phyloP scores from a whole-genome alignment of 1,140 invertebrate species.

The Euglossa dilemma region DNA sequence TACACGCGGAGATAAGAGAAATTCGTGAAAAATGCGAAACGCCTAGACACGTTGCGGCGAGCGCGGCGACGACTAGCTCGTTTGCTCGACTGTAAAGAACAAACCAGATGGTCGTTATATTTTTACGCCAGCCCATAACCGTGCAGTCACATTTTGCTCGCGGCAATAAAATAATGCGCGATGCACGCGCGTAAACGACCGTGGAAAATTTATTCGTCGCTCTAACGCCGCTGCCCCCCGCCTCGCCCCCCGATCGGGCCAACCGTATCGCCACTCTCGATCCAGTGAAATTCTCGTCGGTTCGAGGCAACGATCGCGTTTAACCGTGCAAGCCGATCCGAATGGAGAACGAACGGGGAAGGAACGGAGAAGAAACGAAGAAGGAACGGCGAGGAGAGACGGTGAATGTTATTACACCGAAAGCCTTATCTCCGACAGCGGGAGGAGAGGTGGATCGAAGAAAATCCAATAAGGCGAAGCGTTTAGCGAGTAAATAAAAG shows the following conservation, averaged over 20 bases:
- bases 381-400: too few species aligned
- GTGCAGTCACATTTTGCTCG: not conserved
- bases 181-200: not conserved
- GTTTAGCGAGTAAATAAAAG: constrained; percentile 48
- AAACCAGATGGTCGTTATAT: constrained; percentile 11
- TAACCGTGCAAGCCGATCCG: too few species aligned
- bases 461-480: constrained; percentile 56
- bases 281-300: too few species aligned
- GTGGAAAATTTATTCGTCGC: not conserved
- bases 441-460: constrained; percentile 1
- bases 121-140: constrained; percentile 12
- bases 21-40: constrained; percentile 45
- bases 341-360: too few species aligned
- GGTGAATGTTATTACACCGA: not conserved
- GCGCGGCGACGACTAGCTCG: not conserved
- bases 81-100: not conserved
- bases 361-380: too few species aligned
- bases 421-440: not conserved
- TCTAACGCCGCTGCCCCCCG: too few species aligned
- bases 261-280: not conserved
- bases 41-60: not conserved
- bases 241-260: not conserved
- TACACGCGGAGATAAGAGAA: constrained; percentile 10
- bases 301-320: too few species aligned
- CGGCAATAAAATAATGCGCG: constrained; percentile 1